Evolutionary conservation across 2,113 vertebrate species (phyloP).

Genomic region (Platycercus adscitus): DNA sequence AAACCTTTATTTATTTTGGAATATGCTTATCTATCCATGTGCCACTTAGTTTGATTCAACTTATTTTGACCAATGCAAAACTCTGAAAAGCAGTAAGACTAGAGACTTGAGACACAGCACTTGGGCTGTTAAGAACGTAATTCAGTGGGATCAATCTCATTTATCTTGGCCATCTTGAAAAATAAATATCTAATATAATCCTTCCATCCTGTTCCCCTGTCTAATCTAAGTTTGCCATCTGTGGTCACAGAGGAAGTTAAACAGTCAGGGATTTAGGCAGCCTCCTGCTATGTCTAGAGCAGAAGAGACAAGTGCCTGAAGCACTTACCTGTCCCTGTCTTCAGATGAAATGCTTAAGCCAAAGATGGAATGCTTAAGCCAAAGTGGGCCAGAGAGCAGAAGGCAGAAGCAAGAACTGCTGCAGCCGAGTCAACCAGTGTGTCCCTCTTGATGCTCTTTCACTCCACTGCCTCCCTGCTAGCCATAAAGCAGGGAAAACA

Average conservation of each 20-base stretch:
- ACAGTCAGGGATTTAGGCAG: background rate
- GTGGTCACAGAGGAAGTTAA: background rate
- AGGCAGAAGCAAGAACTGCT: background rate
- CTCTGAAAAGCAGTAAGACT: background rate
- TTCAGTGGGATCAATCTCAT: background rate
- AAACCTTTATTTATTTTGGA: background rate
- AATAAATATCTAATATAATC: background rate
- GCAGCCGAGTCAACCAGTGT: accelerated
- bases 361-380: background rate
- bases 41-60: background rate
- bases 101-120: background rate
- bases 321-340: background rate
- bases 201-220: background rate
- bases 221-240: background rate
- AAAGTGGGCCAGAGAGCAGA: background rate
- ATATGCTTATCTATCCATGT: background rate
- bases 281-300: background rate
- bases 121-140: background rate
- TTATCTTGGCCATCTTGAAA: background rate
- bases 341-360: background rate
- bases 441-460: background rate
- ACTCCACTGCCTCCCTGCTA: background rate
- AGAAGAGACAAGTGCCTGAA: background rate
- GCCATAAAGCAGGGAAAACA: background rate
- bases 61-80: background rate